Conservation (phyloP, 2,113 vertebrate genomes). For the Isichthys henryi region DNA sequence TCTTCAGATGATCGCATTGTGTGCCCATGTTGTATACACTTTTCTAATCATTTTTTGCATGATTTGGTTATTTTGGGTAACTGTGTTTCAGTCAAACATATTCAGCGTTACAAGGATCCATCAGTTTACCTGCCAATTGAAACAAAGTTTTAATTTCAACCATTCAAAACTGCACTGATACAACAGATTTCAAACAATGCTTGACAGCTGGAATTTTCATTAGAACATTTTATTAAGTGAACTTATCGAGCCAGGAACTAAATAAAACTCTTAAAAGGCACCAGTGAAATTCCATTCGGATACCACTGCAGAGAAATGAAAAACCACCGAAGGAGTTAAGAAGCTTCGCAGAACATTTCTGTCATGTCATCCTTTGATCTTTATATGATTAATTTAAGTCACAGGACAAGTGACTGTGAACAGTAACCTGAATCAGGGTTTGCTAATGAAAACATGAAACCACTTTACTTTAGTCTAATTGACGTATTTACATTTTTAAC, state of each 20-base stretch:
- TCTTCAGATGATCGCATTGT: neutral
- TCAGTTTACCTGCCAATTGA: neutral
- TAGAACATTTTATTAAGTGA: neutral
- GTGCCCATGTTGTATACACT: neutral
- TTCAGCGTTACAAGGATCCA: neutral
- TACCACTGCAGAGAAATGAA: neutral
- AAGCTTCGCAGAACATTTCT: neutral
- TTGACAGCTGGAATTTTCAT: neutral
- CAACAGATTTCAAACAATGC: neutral
- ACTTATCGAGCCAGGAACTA: neutral
- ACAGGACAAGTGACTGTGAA: neutral
- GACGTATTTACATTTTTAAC: neutral
- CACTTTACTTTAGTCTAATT: neutral
- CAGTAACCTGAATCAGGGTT: neutral
- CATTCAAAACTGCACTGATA: neutral
- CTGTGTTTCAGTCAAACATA: neutral
- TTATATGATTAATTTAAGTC: conserved; percentile 24
- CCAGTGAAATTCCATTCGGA: conserved; percentile 5
- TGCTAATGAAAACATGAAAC: neutral
- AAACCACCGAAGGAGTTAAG: conserved; percentile 5
- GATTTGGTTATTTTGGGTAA: neutral
- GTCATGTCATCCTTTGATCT: conserved; percentile 35
- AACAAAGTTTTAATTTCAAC: neutral
- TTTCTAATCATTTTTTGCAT: neutral
- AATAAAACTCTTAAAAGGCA: neutral